These are phyloP conservation scores for Esox lucius DNA, from an alignment of 2,797 vertebrate species.

Conservation along the genomic window DNA sequence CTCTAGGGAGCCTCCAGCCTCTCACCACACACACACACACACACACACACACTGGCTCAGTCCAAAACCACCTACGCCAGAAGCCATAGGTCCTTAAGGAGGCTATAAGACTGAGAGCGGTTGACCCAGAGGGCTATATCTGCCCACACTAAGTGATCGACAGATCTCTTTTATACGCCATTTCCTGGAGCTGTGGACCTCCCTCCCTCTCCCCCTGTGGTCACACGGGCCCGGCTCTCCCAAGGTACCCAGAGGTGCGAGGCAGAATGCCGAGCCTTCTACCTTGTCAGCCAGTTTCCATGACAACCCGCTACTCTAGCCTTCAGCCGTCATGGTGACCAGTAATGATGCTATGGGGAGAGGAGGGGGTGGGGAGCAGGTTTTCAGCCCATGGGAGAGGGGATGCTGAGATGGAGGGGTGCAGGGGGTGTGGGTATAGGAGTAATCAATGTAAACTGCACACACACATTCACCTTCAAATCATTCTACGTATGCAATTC, in stretches of 20 bases:
- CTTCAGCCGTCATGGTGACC: neutral
- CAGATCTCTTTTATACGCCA: neutral
- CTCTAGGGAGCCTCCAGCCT: neutral
- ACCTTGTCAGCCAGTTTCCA: constrained; percentile 6
- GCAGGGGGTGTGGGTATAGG: neutral
- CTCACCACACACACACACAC: constrained; percentile 11
- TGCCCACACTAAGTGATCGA: neutral
- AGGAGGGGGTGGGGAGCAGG: neutral
- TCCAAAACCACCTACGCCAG: constrained; percentile 6
- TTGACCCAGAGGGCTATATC: neutral
- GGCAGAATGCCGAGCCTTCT: neutral
- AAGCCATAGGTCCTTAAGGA: neutral
- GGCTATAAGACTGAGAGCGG: no score
- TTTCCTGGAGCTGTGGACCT: neutral
- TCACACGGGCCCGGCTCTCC: neutral
- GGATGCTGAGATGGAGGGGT: neutral
- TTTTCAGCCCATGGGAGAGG: neutral
- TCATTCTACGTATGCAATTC: neutral
- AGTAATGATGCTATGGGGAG: neutral
- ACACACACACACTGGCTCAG: constrained; percentile 9
- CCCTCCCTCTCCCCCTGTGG: neutral
- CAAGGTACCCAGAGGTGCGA: neutral
- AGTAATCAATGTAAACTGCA: neutral
- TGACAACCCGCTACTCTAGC: neutral
- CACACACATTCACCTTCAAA: neutral